These are phyloP conservation scores for Chionis minor DNA, from an alignment of 2,113 vertebrate genomes.

Conservation along the genomic window DNA sequence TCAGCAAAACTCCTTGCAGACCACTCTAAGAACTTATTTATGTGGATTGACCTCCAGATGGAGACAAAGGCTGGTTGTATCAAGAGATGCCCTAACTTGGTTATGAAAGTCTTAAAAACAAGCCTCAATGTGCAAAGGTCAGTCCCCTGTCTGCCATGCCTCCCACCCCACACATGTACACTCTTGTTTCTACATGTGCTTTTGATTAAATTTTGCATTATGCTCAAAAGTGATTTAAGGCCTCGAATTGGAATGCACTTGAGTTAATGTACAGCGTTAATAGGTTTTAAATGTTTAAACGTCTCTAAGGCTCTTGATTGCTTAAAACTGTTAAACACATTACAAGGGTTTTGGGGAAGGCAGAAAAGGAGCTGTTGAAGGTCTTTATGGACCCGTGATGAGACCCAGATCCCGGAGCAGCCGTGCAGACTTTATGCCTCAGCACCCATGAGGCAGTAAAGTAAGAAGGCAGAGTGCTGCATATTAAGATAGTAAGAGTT, in stretches of 20 bases:
- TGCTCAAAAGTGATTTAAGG: neutral
- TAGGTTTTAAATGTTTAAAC: slow-evolving; percentile 42
- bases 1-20: neutral
- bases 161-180: rapidly evolving
- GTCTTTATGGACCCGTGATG: neutral
- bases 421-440: neutral
- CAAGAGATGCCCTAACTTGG: neutral
- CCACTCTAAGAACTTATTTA: neutral
- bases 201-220: slow-evolving; percentile 18
- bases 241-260: neutral
- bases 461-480: neutral
- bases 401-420: neutral
- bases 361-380: neutral
- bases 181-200: neutral
- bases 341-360: neutral
- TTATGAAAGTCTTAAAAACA: neutral
- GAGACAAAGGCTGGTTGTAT: slow-evolving; percentile 9
- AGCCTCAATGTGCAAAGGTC: neutral
- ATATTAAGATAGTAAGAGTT: neutral
- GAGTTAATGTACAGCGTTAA: neutral
- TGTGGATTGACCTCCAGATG: slow-evolving; percentile 18
- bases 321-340: neutral
- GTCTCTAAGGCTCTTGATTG: neutral
- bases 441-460: neutral
- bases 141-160: neutral